A percentile compares a stretch with the other conserved stretches of the same genome.
These are phyloP conservation scores for Drosophila anomelani DNA, from an alignment of 2,888 invertebrate genomes.

Conservation along the genomic window DNA sequence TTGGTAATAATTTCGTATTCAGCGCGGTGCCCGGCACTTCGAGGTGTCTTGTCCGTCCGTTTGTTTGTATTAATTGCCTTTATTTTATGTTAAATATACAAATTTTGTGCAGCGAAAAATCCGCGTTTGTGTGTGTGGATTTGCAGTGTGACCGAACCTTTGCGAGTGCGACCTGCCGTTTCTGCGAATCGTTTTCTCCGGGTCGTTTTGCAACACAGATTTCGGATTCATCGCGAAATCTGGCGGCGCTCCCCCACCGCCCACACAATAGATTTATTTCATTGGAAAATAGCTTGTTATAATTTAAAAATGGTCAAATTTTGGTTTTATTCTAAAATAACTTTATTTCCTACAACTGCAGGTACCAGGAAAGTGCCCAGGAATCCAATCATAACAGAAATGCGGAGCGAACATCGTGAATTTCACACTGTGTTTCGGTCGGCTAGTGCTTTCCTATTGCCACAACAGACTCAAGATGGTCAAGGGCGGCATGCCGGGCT, in stretches of 20 bases:
- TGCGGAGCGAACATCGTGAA: conserved; percentile 11
- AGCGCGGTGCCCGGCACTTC: conserved; percentile 43
- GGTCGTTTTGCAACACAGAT: too few relatives aligned
- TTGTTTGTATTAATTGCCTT: conserved; percentile 50
- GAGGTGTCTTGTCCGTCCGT: conserved; percentile 32
- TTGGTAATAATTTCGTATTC: conserved; percentile 31
- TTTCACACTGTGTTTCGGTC: conserved; percentile 5
- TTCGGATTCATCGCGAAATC: too few relatives aligned
- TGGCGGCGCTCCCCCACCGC: too few relatives aligned
- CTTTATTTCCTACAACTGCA: conserved; percentile 62
- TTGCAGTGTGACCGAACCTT: not conserved
- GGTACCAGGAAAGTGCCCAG: conserved; percentile 48
- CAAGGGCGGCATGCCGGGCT: conserved; percentile 89
- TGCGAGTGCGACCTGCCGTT: too few relatives aligned
- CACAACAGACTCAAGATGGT: conserved; percentile 82
- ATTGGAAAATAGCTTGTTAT: not conserved
- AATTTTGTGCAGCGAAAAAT: conserved; percentile 67
- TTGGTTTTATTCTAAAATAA: conserved; percentile 45
- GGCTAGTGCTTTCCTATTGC: conserved; percentile 72
- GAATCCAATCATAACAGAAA: conserved; percentile 41
- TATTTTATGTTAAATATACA: conserved; percentile 60
- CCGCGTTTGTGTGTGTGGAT: conserved; percentile 50
- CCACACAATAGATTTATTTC: not conserved
- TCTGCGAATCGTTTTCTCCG: too few relatives aligned
- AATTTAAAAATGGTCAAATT: not conserved